phyloP scores from a whole-genome alignment of 2,113 vertebrate genomes.

The Buteo buteo region DNA sequence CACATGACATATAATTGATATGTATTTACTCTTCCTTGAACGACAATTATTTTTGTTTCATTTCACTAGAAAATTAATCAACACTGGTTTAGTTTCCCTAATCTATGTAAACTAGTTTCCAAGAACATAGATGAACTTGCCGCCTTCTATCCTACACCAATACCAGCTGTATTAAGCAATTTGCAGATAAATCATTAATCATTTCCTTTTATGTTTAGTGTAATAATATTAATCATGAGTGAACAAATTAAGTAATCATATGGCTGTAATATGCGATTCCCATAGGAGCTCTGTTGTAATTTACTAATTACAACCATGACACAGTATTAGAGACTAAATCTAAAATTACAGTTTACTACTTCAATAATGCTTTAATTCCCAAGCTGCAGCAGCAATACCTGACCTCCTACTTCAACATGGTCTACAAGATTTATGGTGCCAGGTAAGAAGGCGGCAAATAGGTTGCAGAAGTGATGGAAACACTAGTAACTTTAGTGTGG shows the following conservation, averaged over 20 bases:
- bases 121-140: neutral
- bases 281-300: slow-evolving; percentile 5
- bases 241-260: slow-evolving; percentile 11
- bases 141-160: neutral
- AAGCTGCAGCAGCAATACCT: neutral
- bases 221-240: slow-evolving; percentile 10
- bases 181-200: neutral
- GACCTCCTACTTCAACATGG: neutral
- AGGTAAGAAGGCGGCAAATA: neutral
- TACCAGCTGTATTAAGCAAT: neutral
- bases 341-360: neutral
- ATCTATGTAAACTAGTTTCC: neutral
- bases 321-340: neutral
- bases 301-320: slow-evolving; percentile 14
- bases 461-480: neutral
- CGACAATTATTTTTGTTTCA: neutral
- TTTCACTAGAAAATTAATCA: neutral
- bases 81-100: neutral
- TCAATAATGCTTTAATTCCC: neutral
- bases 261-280: neutral
- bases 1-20: neutral
- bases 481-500: neutral
- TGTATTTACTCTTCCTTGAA: neutral
- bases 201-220: neutral
- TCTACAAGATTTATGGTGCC: neutral